Conservation (phyloP, 2,888 invertebrate genomes). For the Pasiphila rectangulata region DNA sequence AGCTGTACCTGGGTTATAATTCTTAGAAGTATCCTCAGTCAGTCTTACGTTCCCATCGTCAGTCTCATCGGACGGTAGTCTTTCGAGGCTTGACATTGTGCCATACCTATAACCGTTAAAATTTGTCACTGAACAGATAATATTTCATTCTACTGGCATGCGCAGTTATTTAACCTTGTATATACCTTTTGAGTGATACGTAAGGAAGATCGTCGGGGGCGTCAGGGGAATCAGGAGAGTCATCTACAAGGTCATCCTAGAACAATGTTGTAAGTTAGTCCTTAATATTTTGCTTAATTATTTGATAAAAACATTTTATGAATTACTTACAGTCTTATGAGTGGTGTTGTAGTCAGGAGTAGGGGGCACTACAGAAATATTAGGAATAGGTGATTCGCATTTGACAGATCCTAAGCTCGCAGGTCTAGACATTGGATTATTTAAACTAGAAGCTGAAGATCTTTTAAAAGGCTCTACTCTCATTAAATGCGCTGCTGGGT, state of each 20-base stretch:
- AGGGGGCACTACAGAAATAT: slow-evolving; percentile 87
- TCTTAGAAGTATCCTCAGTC: slow-evolving; percentile 63
- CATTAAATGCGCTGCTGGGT: slow-evolving; percentile 82
- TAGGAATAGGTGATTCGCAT: slow-evolving; percentile 81
- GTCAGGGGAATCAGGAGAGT: slow-evolving; percentile 85
- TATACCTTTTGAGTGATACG: slow-evolving; percentile 83
- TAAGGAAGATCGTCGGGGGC: slow-evolving; percentile 88
- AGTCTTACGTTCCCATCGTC: slow-evolving; percentile 80
- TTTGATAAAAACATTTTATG: background rate
- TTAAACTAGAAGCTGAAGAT: slow-evolving; percentile 46
- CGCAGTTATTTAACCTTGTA: background rate
- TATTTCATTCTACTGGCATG: background rate
- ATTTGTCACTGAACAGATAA: slow-evolving; percentile 23
- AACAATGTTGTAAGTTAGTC: slow-evolving; percentile 16
- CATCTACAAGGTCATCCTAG: slow-evolving; percentile 80
- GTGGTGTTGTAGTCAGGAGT: slow-evolving; percentile 83
- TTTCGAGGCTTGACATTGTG: slow-evolving; percentile 87
- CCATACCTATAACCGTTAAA: slow-evolving; percentile 76
- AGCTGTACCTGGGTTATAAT: slow-evolving; percentile 55
- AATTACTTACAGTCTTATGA: slow-evolving; percentile 69
- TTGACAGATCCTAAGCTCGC: slow-evolving; percentile 65
- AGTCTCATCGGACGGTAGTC: slow-evolving; percentile 83
- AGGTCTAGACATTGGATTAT: slow-evolving; percentile 68
- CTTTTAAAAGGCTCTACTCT: slow-evolving; percentile 81
- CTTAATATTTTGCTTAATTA: background rate